Evolutionary conservation across 2,888 invertebrate genomes (phyloP).

Genomic region (Luperina testacea): DNA sequence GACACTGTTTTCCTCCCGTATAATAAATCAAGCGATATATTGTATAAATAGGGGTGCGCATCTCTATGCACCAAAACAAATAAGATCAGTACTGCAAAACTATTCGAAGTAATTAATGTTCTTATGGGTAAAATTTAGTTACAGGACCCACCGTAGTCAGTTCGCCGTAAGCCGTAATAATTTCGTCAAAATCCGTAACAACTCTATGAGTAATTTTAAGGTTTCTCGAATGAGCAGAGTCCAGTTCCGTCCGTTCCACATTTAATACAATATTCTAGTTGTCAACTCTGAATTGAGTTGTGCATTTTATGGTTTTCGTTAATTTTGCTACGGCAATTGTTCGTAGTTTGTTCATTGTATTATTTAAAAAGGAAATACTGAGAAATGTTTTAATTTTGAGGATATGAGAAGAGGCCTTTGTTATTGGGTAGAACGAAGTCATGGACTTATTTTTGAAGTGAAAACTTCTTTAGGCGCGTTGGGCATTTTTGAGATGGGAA

Average conservation of each 20-base stretch:
- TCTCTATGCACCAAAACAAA: background rate
- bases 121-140: background rate
- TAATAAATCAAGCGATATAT: background rate
- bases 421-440: background rate
- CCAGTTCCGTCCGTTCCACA: slow-evolving; percentile 30
- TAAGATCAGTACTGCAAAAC: background rate
- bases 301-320: slow-evolving; percentile 64
- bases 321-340: slow-evolving; percentile 31
- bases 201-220: slow-evolving; percentile 65
- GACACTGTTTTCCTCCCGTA: background rate
- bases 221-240: slow-evolving; percentile 59
- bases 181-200: slow-evolving; percentile 46
- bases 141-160: slow-evolving; percentile 9
- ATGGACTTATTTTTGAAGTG: background rate
- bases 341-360: slow-evolving; percentile 13
- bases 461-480: no score
- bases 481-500: no score
- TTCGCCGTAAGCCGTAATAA: slow-evolving; percentile 37
- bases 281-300: slow-evolving; percentile 66
- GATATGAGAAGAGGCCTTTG: background rate
- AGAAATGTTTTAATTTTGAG: background rate
- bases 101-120: background rate
- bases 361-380: slow-evolving; percentile 6
- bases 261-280: slow-evolving; percentile 59
- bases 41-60: background rate